phyloP scores from a whole-genome alignment of 2,888 invertebrate species.

The Euphydryas editha region DNA sequence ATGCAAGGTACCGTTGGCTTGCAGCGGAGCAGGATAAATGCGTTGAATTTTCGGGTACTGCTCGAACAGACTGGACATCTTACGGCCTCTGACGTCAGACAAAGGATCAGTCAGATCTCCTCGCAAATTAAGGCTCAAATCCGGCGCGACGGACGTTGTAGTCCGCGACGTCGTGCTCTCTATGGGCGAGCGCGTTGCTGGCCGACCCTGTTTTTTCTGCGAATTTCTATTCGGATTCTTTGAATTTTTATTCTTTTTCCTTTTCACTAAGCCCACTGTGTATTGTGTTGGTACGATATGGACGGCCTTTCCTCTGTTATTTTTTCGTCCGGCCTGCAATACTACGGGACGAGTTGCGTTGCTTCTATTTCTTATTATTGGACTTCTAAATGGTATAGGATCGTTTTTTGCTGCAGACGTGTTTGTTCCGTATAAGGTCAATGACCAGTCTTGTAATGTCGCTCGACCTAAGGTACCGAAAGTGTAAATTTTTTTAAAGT shows the following conservation, averaged over 20 bases:
- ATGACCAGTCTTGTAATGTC: constrained; percentile 95
- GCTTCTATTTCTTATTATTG: constrained; percentile 70
- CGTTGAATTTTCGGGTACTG: constrained; percentile 90
- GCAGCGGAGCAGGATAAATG: constrained; percentile 87
- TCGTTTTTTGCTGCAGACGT: constrained; percentile 85
- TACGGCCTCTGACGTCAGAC: constrained; percentile 75
- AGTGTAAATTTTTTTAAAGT: constrained; percentile 42
- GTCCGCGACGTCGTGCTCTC: constrained; percentile 79
- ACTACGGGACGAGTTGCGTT: constrained; percentile 76
- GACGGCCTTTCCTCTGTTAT: constrained; percentile 66
- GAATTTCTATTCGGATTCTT: constrained; percentile 80
- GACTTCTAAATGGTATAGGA: constrained; percentile 81
- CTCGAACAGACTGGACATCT: constrained; percentile 88
- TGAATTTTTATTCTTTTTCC: constrained; percentile 83
- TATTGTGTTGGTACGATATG: constrained; percentile 70
- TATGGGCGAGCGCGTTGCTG: constrained; percentile 79
- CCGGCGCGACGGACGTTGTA: constrained; percentile 59
- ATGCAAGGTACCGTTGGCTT: constrained; percentile 77
- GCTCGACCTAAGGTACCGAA: constrained; percentile 88
- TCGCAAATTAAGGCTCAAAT: constrained; percentile 73
- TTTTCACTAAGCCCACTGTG: constrained; percentile 75
- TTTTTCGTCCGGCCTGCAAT: constrained; percentile 72
- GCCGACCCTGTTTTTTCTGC: constrained; percentile 81
- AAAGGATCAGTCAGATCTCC: constrained; percentile 70
- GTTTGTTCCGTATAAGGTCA: constrained; percentile 95